A percentile compares a stretch with the other conserved stretches of the same genome.
Conservation (phyloP, 2,797 vertebrate genomes). For the Ispidina picta region DNA sequence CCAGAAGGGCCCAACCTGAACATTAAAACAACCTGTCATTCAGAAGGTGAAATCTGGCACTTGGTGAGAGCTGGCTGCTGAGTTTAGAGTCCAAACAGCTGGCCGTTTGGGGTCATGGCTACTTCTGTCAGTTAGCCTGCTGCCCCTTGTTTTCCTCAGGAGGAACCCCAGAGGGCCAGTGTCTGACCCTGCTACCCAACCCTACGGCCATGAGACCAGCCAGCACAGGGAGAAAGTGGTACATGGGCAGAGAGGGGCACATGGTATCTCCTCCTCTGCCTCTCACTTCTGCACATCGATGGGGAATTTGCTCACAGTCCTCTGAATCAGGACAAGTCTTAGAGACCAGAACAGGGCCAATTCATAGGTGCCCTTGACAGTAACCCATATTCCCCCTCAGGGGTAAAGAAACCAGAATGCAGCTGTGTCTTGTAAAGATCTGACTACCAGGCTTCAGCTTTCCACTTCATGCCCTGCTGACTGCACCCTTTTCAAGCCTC, state of each 20-base stretch:
- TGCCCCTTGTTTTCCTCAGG: background rate
- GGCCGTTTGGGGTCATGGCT: background rate
- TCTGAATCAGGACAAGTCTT: slow-evolving; percentile 50
- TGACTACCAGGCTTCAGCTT: slow-evolving; percentile 5
- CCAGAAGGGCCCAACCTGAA: background rate
- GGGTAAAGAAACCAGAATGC: slow-evolving; percentile 16
- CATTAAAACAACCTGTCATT: background rate
- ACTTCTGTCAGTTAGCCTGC: background rate
- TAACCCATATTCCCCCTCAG: slow-evolving; percentile 46
- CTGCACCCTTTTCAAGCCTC: background rate
- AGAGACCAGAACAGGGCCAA: slow-evolving; percentile 37
- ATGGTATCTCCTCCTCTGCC: background rate
- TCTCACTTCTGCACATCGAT: background rate
- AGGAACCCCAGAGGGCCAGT: background rate
- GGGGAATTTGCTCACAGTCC: background rate
- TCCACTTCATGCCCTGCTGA: background rate
- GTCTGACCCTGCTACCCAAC: background rate
- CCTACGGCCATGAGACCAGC: background rate
- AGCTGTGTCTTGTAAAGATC: background rate
- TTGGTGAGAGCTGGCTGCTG: background rate
- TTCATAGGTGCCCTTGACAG: slow-evolving; percentile 35
- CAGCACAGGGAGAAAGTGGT: background rate
- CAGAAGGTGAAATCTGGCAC: background rate
- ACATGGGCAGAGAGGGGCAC: background rate
- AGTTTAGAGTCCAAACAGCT: background rate